Conservation (phyloP, 1,140 invertebrate species). For the Contarinia nasturtii region DNA sequence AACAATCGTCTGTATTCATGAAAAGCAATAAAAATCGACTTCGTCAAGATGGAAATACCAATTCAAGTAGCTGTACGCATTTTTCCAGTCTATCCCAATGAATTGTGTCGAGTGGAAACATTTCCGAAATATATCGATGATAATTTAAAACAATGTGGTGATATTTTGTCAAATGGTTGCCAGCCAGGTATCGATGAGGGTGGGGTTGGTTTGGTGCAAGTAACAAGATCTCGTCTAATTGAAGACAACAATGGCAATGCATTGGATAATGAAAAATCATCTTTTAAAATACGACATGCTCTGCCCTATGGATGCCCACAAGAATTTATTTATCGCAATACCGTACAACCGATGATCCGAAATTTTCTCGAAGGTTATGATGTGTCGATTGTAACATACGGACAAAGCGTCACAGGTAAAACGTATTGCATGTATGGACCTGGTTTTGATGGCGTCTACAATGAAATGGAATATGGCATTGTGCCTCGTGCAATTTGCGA, state of each 20-base stretch:
- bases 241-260: conserved; percentile 2
- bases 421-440: conserved; percentile 60
- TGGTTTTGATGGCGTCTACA: conserved; percentile 41
- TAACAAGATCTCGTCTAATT: conserved; percentile 4
- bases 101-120: too few relatives aligned
- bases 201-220: not conserved
- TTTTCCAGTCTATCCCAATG: too few relatives aligned
- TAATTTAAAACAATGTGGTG: too few relatives aligned
- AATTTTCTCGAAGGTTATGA: conserved; percentile 48
- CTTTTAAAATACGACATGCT: conserved; percentile 12
- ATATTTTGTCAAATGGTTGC: not conserved
- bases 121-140: too few relatives aligned
- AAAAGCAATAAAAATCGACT: too few relatives aligned
- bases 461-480: conserved; percentile 53
- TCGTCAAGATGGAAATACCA: too few relatives aligned
- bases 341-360: conserved; percentile 31
- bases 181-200: not conserved
- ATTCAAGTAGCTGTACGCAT: too few relatives aligned
- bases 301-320: conserved; percentile 24
- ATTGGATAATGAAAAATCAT: not conserved
- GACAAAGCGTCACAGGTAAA: conserved; percentile 58
- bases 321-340: conserved; percentile 24
- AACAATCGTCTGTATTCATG: too few relatives aligned
- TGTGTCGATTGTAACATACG: conserved; percentile 56
- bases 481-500: conserved; percentile 53